Conservation (phyloP, 2,113 vertebrate species). For the Sialia sialis region DNA sequence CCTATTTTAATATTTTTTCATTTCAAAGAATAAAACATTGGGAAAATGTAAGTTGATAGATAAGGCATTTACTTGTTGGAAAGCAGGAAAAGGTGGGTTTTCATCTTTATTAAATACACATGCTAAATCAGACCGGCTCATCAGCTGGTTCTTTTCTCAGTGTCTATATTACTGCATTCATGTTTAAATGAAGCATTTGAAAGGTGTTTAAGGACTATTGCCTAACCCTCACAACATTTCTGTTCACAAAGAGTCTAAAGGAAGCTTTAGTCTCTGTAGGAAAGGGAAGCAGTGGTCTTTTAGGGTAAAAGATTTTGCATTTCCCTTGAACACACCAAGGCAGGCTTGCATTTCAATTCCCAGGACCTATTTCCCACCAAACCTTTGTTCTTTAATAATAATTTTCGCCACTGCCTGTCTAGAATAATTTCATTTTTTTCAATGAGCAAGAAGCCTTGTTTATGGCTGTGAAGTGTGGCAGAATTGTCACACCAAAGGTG, state of each 20-base stretch:
- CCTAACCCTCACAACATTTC: not conserved
- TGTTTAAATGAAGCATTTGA: constrained; percentile 32
- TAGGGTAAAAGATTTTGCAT: not conserved
- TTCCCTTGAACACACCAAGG: constrained; percentile 23
- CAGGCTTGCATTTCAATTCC: constrained; percentile 6
- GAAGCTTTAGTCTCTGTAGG: not conserved
- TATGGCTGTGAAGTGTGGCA: not conserved
- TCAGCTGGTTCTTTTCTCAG: not conserved
- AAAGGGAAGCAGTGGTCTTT: not conserved
- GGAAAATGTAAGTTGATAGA: constrained; percentile 26
- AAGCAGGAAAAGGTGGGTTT: constrained; percentile 20
- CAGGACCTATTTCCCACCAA: not conserved
- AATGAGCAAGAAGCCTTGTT: not conserved
- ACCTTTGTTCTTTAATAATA: constrained; percentile 48
- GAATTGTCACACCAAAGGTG: not conserved
- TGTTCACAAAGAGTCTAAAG: not conserved
- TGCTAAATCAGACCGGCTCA: constrained; percentile 21
- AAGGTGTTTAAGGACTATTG: constrained; percentile 1
- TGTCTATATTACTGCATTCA: not conserved
- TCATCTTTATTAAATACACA: constrained; percentile 10
- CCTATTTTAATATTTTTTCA: constrained; percentile 34
- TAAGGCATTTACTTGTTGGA: constrained; percentile 35
- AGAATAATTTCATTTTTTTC: not conserved
- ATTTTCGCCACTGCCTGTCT: constrained; percentile 23
- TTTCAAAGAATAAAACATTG: constrained; percentile 4